These are phyloP conservation scores for Burhinus oedicnemus DNA, from an alignment of 2,113 vertebrate species.

Conservation along the genomic window DNA sequence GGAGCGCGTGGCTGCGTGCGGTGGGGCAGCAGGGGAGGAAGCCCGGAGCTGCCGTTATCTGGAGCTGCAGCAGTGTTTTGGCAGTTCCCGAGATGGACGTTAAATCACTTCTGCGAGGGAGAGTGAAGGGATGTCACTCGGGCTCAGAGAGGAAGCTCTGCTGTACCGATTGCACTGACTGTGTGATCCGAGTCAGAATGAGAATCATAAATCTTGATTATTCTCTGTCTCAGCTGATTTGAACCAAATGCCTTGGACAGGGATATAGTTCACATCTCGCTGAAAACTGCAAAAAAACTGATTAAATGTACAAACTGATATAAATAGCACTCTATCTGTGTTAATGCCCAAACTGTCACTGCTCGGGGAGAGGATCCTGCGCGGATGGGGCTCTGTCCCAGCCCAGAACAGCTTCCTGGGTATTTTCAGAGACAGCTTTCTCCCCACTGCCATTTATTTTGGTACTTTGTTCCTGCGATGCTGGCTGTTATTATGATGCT, in stretches of 20 bases:
- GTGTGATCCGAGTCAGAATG: slow-evolving; percentile 68
- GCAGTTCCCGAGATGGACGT: slow-evolving; percentile 21
- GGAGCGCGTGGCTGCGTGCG: rapidly evolving
- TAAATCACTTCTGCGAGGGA: slow-evolving; percentile 35
- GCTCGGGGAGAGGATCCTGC: not conserved
- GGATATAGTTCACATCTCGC: slow-evolving; percentile 71
- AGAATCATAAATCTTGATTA: slow-evolving; percentile 82
- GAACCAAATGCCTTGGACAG: slow-evolving; percentile 72
- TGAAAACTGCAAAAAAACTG: slow-evolving; percentile 75
- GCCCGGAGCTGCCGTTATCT: not conserved
- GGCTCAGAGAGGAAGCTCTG: slow-evolving; percentile 35
- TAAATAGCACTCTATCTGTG: slow-evolving; percentile 66
- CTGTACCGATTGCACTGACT: slow-evolving; percentile 1
- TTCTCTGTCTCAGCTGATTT: slow-evolving; percentile 78
- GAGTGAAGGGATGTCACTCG: slow-evolving; percentile 25
- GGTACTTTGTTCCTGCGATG: not conserved
- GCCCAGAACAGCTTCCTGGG: not conserved
- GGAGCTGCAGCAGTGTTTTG: slow-evolving; percentile 6
- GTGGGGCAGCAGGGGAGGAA: too few relatives aligned
- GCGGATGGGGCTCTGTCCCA: not conserved
- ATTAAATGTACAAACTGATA: slow-evolving; percentile 80
- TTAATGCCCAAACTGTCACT: slow-evolving; percentile 62
- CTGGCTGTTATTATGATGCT: slow-evolving; percentile 69
- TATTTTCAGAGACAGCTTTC: not conserved
- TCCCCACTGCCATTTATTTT: not conserved